phyloP scores from a whole-genome alignment of 2,797 vertebrate genomes.

The Macropodus opercularis region DNA sequence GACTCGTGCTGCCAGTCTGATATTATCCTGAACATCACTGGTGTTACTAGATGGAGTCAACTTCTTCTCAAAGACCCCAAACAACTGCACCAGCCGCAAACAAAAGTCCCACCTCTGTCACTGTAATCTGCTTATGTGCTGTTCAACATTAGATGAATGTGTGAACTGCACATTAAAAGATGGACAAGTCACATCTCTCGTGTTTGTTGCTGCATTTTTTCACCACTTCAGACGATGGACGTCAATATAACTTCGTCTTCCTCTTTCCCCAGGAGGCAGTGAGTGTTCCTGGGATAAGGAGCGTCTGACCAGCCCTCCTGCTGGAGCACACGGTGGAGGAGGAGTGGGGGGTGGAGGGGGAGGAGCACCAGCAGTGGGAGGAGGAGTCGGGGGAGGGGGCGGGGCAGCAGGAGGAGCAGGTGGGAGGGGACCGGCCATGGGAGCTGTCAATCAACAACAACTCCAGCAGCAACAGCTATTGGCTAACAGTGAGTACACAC shows the following conservation, averaged over 20 bases:
- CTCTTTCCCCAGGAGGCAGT: slow-evolving; percentile 84
- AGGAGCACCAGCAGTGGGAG: slow-evolving; percentile 23
- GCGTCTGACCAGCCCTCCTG: slow-evolving; percentile 88
- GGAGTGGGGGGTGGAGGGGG: slow-evolving; percentile 55
- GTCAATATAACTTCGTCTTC: background rate
- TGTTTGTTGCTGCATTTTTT: background rate
- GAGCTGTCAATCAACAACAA: slow-evolving; percentile 74
- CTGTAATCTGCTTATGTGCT: no score
- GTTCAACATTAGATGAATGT: no score
- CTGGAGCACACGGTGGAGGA: slow-evolving; percentile 73
- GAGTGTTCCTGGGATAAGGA: slow-evolving; percentile 94
- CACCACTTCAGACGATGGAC: slow-evolving; percentile 1
- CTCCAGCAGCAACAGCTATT: slow-evolving; percentile 85
- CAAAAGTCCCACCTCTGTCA: no score
- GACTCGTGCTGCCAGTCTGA: no score
- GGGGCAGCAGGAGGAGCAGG: slow-evolving; percentile 40
- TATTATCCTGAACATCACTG: no score
- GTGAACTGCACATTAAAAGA: background rate
- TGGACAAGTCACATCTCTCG: background rate
- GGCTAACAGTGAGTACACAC: slow-evolving; percentile 86
- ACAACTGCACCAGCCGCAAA: no score
- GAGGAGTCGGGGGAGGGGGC: slow-evolving; percentile 19
- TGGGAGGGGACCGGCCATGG: slow-evolving; percentile 60
- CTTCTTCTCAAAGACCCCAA: no score
- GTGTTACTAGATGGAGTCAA: no score